Base-by-base conservation (phyloP, 2,797 vertebrate species). In the Bothrops alternatus region DNA sequence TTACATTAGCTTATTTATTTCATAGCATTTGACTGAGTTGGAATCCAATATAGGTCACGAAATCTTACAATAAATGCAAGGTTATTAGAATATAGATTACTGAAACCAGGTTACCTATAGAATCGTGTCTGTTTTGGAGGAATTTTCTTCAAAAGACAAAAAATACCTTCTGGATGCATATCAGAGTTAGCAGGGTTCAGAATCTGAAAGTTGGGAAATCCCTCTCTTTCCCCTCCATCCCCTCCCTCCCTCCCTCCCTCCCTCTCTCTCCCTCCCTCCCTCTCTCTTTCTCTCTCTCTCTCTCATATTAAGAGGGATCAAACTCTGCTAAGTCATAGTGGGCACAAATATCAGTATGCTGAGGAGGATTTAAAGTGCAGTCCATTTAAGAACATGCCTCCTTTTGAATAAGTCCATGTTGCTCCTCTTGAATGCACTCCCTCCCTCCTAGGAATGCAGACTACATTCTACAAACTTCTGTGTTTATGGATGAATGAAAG, bases 211-310 rank as follows among this genome's bases (percentile, higher is more conserved):
- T 18, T 11, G 42, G 37, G 73, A 78, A 78, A 26, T n/a, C 61
- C n/a, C 12, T 65, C 61, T 5, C 10, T 13, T 26, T 4, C 69
- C 0, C 14, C 14, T 3, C 1, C 16, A 42, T 18, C 0, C 6
- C 0, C 14, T 2, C 25, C 3, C 61, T 12, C 69, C 0, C 14
- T 69, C 12, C 3, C 65, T 78, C 32, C 0, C 6, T 4, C 13
- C 0, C 26, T 28, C 26, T 14, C 28, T 0, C 28, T 1, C 13
- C 13, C 61, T n/a, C 4, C 5, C 61, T 2, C 25, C 11, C 61
- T 28, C 69, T 69, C 26, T 28, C 28, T 11, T 0, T 25, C 0
- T 28, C 61, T 10, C 63, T 4, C 26, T 6, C 28, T 6, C 2
- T 69, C n/a, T 69, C 2, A 56, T 61, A 65, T 32, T 69, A 73